phyloP scores from a whole-genome alignment of 2,888 invertebrate genomes.

The Ischnus inquisitorius region DNA sequence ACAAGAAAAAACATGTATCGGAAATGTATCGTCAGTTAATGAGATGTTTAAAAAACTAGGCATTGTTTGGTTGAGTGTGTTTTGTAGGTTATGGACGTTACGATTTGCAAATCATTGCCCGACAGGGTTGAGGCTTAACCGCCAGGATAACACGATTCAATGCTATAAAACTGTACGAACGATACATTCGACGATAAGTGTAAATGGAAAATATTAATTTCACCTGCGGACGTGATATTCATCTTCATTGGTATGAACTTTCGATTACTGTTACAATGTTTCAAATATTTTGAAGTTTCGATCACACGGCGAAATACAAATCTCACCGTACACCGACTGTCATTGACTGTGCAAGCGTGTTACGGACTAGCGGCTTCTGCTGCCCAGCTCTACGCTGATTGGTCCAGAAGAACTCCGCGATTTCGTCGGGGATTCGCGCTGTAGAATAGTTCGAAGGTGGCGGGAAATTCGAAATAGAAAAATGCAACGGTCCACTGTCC shows the following conservation, averaged over 20 bases:
- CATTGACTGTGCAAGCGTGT: slow-evolving; percentile 37
- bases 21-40: neutral
- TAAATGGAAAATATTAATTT: slow-evolving; percentile 19
- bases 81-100: slow-evolving; percentile 78
- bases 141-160: slow-evolving; percentile 9
- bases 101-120: slow-evolving; percentile 82
- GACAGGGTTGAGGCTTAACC: slow-evolving; percentile 46
- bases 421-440: too few species aligned
- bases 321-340: slow-evolving; percentile 44
- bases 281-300: slow-evolving; percentile 34
- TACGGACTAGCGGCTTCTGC: too few species aligned
- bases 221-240: slow-evolving; percentile 86
- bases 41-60: neutral
- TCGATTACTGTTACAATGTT: slow-evolving; percentile 25
- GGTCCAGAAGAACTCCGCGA: too few species aligned
- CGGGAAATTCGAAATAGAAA: too few species aligned
- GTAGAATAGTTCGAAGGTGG: too few species aligned
- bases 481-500: too few species aligned
- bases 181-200: neutral
- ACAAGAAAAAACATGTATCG: neutral
- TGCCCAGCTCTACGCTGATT: too few species aligned
- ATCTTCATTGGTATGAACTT: slow-evolving; percentile 76
- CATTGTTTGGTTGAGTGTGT: slow-evolving; percentile 40
- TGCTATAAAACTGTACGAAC: neutral
- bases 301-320: slow-evolving; percentile 31